Base-by-base conservation (phyloP, 2,113 vertebrate species). In the Anas platyrhynchos region DNA sequence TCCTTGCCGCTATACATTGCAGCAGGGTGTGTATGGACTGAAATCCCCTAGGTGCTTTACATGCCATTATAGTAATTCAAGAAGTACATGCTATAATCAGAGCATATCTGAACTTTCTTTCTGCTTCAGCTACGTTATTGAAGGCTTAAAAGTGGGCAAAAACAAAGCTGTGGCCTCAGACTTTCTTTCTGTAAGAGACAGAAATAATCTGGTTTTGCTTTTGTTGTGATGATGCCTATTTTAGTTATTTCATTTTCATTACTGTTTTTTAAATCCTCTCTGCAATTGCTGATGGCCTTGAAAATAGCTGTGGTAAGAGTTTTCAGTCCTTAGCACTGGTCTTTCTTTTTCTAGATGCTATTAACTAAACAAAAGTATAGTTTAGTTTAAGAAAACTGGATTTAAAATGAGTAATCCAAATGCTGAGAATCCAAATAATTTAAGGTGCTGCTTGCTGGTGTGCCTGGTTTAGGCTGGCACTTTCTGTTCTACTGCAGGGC, bases 401-500 rank as follows among this genome's bases (percentile, higher is more conserved):
- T 73, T 32, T 77, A 69, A 89, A 89, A 76, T 61, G 4, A 81
- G 55, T 54, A 44, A 76, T 76, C 92, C 61, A 74, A 3, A 79
- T 77, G 43, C 74, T 71, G 69, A 69, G 38, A 87, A 83, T 22
- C 32, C 86, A 72, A 94, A 74, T 83, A 80, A 80, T 73, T 91
- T 93, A 78, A 48, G 48, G 9, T 84, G 56, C 56, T 91, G 32
- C 86, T 94, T 78, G 58, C 68, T 83, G 52, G 7, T 95, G 50
- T 91, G 65, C 95, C 94, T 89, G 85, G 52, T 88, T 93, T 67
- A 72, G 59, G 44, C 81, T 91, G 67, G 32, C 62, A 58, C 95
- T 95, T 62, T 95, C 71, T 88, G 16, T 90, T 92, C 69, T 81
- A 50, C 96, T 92, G 79, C 80, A 97, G 68, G 91, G 83, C 86